These are phyloP conservation scores for Huso huso DNA, from an alignment of 2,797 vertebrate genomes.

Conservation along the genomic window DNA sequence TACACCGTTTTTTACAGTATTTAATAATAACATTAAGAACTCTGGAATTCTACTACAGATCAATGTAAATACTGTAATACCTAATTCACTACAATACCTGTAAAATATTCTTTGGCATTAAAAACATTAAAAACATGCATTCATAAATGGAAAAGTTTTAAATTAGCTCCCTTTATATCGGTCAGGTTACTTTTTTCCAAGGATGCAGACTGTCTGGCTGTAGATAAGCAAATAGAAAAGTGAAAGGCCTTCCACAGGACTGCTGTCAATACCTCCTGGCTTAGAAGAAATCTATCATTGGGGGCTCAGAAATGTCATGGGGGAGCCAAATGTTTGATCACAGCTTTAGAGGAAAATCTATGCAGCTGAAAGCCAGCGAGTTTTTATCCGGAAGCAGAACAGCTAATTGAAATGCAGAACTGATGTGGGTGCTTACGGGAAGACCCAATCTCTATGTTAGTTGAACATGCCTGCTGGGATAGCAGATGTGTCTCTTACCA, in stretches of 20 bases:
- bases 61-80: too few relatives aligned
- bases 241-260: not conserved
- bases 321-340: not conserved
- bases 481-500: too few relatives aligned
- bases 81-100: too few relatives aligned
- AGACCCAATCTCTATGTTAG: not conserved
- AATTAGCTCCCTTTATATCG: too few relatives aligned
- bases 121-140: too few relatives aligned
- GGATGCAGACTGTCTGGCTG: constrained; percentile 1
- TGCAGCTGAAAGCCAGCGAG: not conserved
- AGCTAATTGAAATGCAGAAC: constrained; percentile 1
- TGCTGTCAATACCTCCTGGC: not conserved
- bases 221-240: constrained; percentile 13
- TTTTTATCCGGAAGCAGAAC: not conserved
- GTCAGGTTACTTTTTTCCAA: not conserved
- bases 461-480: not conserved
- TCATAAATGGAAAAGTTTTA: too few relatives aligned
- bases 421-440: not conserved
- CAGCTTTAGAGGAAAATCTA: constrained; percentile 6
- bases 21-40: too few relatives aligned
- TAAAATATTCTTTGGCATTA: too few relatives aligned
- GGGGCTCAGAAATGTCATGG: not conserved
- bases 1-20: too few relatives aligned
- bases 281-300: not conserved
- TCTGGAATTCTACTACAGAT: too few relatives aligned